These are phyloP conservation scores for Scotopteryx bipunctaria DNA, from an alignment of 2,888 invertebrate genomes.

Conservation along the genomic window DNA sequence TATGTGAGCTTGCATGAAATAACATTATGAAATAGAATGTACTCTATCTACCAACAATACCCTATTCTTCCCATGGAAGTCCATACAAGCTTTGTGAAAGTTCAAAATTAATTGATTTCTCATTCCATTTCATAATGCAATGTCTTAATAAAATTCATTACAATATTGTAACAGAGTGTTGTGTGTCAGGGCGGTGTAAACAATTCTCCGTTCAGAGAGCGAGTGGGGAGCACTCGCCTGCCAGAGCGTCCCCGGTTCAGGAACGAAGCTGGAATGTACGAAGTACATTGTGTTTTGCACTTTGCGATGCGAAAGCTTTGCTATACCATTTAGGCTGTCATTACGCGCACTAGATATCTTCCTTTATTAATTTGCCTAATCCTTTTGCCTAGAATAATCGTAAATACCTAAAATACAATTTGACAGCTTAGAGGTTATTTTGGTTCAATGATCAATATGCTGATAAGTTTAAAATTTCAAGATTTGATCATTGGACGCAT, in stretches of 20 bases:
- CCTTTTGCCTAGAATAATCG: no score
- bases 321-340: not conserved
- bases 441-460: no score
- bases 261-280: constrained; percentile 86
- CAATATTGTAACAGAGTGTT: constrained; percentile 56
- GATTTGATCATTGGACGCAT: no score
- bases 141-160: constrained; percentile 17
- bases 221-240: constrained; percentile 93
- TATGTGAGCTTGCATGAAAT: constrained; percentile 10
- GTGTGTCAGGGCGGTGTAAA: constrained; percentile 82
- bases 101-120: not conserved
- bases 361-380: no score
- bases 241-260: constrained; percentile 95
- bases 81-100: no score
- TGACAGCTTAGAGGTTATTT: no score
- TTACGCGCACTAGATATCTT: no score
- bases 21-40: constrained; percentile 19
- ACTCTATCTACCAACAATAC: no score
- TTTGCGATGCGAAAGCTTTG: constrained; percentile 5
- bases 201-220: constrained; percentile 94
- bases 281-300: constrained; percentile 53
- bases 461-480: no score
- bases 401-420: no score
- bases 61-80: no score
- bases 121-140: constrained; percentile 23